These are phyloP conservation scores for Xylocopa sonorina DNA, from an alignment of 1,140 invertebrate species.

Conservation along the genomic window DNA sequence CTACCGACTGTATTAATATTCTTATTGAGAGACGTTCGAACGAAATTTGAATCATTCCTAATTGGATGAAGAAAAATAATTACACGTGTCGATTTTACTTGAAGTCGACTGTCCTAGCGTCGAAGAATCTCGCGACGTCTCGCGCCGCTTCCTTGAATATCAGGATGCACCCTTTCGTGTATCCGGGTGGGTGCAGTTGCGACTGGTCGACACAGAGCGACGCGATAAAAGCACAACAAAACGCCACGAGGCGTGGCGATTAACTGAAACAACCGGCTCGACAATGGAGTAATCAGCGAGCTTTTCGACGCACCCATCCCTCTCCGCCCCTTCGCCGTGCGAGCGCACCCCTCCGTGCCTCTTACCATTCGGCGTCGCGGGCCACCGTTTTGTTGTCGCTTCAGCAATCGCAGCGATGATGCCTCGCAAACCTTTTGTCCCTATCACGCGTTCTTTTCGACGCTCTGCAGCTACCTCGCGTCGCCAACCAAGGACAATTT, in stretches of 20 bases:
- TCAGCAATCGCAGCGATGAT: slow-evolving; percentile 72
- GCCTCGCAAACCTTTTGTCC: slow-evolving; percentile 55
- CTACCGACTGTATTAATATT: too few species aligned
- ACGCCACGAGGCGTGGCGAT: slow-evolving; percentile 68
- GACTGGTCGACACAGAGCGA: slow-evolving; percentile 37
- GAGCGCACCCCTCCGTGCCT: slow-evolving; percentile 9
- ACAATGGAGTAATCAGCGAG: slow-evolving; percentile 78
- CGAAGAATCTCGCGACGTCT: slow-evolving; percentile 23
- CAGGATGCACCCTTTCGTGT: slow-evolving; percentile 33
- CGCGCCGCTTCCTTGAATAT: slow-evolving; percentile 32
- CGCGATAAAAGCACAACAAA: slow-evolving; percentile 71
- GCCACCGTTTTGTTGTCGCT: slow-evolving; percentile 66
- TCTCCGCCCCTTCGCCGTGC: slow-evolving; percentile 16
- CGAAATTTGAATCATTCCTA: too few species aligned
- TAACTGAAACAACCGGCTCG: slow-evolving; percentile 74
- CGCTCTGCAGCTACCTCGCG: neutral
- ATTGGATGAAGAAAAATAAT: too few species aligned
- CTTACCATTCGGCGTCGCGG: slow-evolving; percentile 48
- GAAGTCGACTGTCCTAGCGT: neutral
- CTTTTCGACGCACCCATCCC: slow-evolving; percentile 69
- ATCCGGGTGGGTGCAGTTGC: slow-evolving; percentile 50
- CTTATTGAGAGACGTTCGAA: too few species aligned
- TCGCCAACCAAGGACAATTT: neutral
- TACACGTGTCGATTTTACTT: too few species aligned
- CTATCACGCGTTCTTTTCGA: slow-evolving; percentile 42